Evolutionary conservation across 2,888 invertebrate species (phyloP), one percentile per base, ranked within the genome.

Genomic region (Loripinus fragilis): DNA sequence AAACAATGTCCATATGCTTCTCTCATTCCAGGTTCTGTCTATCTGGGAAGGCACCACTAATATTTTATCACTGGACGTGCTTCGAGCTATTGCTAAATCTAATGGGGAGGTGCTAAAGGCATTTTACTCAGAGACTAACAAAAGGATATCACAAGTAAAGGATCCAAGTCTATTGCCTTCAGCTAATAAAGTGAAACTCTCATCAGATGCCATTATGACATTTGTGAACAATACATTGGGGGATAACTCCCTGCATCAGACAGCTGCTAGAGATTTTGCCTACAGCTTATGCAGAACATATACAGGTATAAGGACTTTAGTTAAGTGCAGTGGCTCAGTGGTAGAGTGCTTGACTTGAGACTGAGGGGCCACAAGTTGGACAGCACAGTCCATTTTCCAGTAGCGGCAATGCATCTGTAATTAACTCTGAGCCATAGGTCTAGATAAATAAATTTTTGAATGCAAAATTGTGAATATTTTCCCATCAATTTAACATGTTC

Each of bases 1-100:
- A 38, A 38, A 38, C 20, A 17, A 28, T 17, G 15, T 35, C 25
- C 20, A 33, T 38, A 38, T 38, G 38, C 12, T 38, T 38, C 12
- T 38, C 7, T 38, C 38, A n/a, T 74, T 0, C 23, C 75, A 94
- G 94, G 95, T 95, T 0, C 90, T 94, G 42, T 94, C 95, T 23
- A 95, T 95, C 76, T 95, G 95, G 95, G 95, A 95, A 90, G 95
- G 95, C 25, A 95, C 95, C 0, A 95, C 95, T 10, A 95, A 95
- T 87, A 94, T 95, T 48, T 89, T 95, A 50, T 94, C 95, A 0
- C 89, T 95, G 45, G 95, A 95, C 88, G 94, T 95, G 5, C 91
- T 95, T 8, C 90, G 95, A 71, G 94, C 94, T 2, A 90, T 95
- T 20, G 89, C 86, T 42, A 95, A 95, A 82, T 92, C 93, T 0